Evolutionary conservation across 2,797 vertebrate species (phyloP).

Genomic region (Centropyge bicolor): DNA sequence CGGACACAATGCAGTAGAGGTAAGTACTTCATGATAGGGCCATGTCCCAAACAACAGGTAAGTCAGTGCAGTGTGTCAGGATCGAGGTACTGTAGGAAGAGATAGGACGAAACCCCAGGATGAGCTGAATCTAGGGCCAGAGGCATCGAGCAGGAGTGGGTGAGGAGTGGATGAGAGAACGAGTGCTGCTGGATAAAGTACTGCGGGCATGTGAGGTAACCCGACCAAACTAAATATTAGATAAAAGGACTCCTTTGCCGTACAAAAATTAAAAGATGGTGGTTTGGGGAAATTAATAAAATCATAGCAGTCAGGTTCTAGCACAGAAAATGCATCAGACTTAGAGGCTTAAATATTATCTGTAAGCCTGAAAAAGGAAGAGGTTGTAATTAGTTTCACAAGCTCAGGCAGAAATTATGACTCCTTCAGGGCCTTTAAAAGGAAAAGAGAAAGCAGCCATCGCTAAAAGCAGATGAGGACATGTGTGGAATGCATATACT

Average conservation of each 20-base stretch:
- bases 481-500: slow-evolving; percentile 23
- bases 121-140: slow-evolving; percentile 22
- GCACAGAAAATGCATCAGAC: slow-evolving; percentile 27
- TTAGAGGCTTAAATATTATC: slow-evolving; percentile 39
- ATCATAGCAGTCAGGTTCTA: slow-evolving; percentile 24
- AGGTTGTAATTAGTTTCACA: slow-evolving; percentile 56
- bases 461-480: slow-evolving; percentile 37
- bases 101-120: slow-evolving; percentile 38
- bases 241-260: slow-evolving; percentile 12
- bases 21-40: slow-evolving; percentile 88
- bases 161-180: slow-evolving; percentile 62
- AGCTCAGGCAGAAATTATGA: slow-evolving; percentile 41
- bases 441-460: slow-evolving; percentile 15
- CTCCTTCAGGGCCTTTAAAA: slow-evolving; percentile 37
- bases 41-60: slow-evolving; percentile 81
- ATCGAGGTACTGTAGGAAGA: slow-evolving; percentile 46
- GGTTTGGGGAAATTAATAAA: slow-evolving; percentile 37
- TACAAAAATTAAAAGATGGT: slow-evolving; percentile 31
- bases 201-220: slow-evolving; percentile 55
- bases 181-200: slow-evolving; percentile 51
- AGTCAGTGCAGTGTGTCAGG: slow-evolving; percentile 72
- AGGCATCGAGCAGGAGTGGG: slow-evolving; percentile 55
- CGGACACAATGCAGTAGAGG: slow-evolving; percentile 93
- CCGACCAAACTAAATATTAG: slow-evolving; percentile 43
- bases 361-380: slow-evolving; percentile 29